Evolutionary conservation across 1,140 invertebrate genomes (phyloP).

Genomic region (Sminthurinus signatus): DNA sequence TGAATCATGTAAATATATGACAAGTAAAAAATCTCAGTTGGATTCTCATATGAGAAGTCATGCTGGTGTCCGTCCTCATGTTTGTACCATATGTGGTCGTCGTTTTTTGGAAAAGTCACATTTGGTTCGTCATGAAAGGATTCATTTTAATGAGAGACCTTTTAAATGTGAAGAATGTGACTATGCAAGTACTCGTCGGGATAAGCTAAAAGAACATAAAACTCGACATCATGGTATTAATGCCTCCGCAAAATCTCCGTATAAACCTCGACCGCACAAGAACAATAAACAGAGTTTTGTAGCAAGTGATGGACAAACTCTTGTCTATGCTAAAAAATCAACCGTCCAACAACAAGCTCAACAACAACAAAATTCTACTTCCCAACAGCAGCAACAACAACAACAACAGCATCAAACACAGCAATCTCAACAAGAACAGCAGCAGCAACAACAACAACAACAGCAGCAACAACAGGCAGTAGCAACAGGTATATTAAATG

Average conservation of each 20-base stretch:
- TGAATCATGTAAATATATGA: conserved; percentile 57
- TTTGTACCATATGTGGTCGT: conserved; percentile 56
- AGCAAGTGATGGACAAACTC: conserved; percentile 16
- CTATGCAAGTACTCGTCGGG: conserved; percentile 57
- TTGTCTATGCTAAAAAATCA: conserved; percentile 40
- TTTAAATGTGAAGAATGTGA: conserved; percentile 56
- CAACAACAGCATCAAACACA: background rate
- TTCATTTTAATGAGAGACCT: conserved; percentile 57
- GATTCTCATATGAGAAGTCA: conserved; percentile 56
- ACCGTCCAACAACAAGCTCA: conserved; percentile 17
- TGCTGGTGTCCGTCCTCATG: conserved; percentile 56
- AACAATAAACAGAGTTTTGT: conserved; percentile 23
- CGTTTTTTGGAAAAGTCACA: conserved; percentile 63
- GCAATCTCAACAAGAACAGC: conserved; percentile 13
- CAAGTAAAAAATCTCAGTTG: conserved; percentile 60
- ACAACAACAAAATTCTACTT: background rate
- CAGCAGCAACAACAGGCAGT: conserved; percentile 14
- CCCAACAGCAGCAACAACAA: background rate
- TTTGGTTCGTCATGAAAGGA: conserved; percentile 57
- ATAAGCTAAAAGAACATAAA: conserved; percentile 63
- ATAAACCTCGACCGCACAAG: conserved; percentile 48
- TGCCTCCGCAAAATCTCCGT: conserved; percentile 51
- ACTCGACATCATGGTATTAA: conserved; percentile 56
- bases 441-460: conserved; percentile 6
- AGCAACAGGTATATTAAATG: conserved; percentile 13